Evolutionary conservation across 1,140 invertebrate species (phyloP), one percentile per base, ranked within the genome.

Genomic region (Drosophila athabasca): DNA sequence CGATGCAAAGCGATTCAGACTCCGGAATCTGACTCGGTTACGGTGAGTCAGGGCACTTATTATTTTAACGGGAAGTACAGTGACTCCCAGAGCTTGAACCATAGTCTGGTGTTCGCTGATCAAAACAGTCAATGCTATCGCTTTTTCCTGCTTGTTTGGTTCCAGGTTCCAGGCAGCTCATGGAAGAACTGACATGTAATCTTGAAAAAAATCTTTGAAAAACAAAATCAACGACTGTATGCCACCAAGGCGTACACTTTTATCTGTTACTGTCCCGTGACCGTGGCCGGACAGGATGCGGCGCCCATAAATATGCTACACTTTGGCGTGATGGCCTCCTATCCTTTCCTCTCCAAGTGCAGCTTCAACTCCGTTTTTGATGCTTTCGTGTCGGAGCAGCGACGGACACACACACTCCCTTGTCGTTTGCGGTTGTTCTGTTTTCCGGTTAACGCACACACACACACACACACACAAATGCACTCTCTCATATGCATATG

Each of bases 241-340:
- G 44, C 57, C 22, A 44, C 49, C 8, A 2, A 8, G 5, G 43
- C 19, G 35, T 46, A 53, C 43, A 49, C 29, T 58, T 39, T 74
- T 45, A 24, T 13, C 43, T 43, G 29, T 22, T 53, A 74, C 60
- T 74, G 60, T 74, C 43, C 66, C 50, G 50, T 64, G 64, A 55
- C 55, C 50, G 57, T 61, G 48, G 39, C 59, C 51, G 39, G 2
- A 11, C 9, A 35, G 31, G 9, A 31, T 48, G 81, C 62, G 78
- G 73, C 74, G 68, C 69, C 74, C 77, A 87, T 85, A 85, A 85
- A 85, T 85, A 87, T 87, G 77, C 82, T 81, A 87, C 82, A 85
- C 61, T 80, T 76, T 76, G 70, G 51, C 60, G 60, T 35, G 59
- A 24, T 46, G 39, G 46, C 43, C 69, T 19, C 39, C 60, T 54